These are phyloP conservation scores for Psilopogon haemacephalus DNA, from an alignment of 2,113 vertebrate species.

Conservation along the genomic window DNA sequence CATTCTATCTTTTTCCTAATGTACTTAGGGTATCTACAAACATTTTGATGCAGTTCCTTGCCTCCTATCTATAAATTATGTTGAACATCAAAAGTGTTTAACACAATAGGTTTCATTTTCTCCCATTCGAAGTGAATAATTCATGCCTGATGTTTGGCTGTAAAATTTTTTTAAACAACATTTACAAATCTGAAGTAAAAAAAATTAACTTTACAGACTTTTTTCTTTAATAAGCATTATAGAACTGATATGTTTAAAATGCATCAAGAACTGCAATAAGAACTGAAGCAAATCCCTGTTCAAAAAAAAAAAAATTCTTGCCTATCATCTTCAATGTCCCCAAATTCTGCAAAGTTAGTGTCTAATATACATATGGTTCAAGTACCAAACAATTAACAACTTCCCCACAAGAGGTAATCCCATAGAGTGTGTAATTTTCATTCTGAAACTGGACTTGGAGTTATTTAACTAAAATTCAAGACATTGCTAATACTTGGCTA, in stretches of 20 bases:
- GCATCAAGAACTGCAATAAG: neutral
- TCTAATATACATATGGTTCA: neutral
- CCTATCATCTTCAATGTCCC: neutral
- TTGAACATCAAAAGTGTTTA: neutral
- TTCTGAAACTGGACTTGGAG: neutral
- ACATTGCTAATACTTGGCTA: neutral
- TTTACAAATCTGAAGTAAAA: neutral
- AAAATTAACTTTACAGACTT: neutral
- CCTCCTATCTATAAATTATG: neutral
- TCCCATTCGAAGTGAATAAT: neutral
- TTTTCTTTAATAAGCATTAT: neutral
- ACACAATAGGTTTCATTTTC: neutral
- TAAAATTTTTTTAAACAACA: neutral
- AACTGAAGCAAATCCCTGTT: neutral
- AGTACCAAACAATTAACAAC: neutral
- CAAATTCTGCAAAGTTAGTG: neutral
- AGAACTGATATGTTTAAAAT: neutral
- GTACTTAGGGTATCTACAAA: neutral
- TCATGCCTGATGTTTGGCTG: neutral
- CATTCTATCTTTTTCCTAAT: neutral
- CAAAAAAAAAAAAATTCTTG: too few relatives aligned
- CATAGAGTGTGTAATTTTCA: neutral
- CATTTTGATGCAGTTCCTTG: neutral
- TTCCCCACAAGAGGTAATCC: neutral
- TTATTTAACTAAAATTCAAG: neutral